phyloP scores from a whole-genome alignment of 2,888 invertebrate genomes.

The Invenusta paracnida region DNA sequence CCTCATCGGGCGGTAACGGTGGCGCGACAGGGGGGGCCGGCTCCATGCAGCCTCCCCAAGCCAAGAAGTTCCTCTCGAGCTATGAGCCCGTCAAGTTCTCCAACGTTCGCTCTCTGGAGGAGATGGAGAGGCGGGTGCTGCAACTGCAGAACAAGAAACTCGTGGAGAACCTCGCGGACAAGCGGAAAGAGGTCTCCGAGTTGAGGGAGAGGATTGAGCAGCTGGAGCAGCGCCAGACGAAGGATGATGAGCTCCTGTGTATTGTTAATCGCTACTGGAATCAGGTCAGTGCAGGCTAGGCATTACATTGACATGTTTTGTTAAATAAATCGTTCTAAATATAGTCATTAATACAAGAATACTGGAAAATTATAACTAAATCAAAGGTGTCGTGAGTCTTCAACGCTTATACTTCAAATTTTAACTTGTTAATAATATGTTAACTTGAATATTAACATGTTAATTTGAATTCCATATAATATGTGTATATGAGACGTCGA shows the following conservation, averaged over 20 bases:
- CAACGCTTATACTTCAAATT: not conserved
- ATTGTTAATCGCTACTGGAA: conserved; percentile 77
- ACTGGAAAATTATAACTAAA: not conserved
- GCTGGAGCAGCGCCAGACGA: conserved; percentile 81
- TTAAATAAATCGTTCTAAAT: not conserved
- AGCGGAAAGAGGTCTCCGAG: conserved; percentile 56
- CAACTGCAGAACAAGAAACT: conserved; percentile 95
- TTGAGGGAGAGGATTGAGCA: conserved; percentile 63
- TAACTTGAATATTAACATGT: too few relatives aligned
- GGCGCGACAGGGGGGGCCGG: not conserved
- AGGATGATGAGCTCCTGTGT: conserved; percentile 91
- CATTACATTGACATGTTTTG: not conserved
- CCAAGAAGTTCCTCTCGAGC: conserved; percentile 35
- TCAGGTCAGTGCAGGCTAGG: conserved; percentile 82
- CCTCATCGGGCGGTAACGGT: not conserved
- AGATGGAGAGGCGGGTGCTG: conserved; percentile 92
- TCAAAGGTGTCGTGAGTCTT: not conserved
- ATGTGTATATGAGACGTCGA: too few relatives aligned
- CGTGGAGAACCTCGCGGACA: conserved; percentile 64
- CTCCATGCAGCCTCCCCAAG: not conserved
- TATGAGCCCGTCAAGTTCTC: conserved; percentile 35
- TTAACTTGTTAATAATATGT: too few relatives aligned
- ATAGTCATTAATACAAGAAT: not conserved
- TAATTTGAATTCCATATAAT: too few relatives aligned
- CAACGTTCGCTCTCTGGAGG: conserved; percentile 65